phyloP scores from a whole-genome alignment of 2,113 vertebrate species.

The Hypocryptadius cinnamomeus region DNA sequence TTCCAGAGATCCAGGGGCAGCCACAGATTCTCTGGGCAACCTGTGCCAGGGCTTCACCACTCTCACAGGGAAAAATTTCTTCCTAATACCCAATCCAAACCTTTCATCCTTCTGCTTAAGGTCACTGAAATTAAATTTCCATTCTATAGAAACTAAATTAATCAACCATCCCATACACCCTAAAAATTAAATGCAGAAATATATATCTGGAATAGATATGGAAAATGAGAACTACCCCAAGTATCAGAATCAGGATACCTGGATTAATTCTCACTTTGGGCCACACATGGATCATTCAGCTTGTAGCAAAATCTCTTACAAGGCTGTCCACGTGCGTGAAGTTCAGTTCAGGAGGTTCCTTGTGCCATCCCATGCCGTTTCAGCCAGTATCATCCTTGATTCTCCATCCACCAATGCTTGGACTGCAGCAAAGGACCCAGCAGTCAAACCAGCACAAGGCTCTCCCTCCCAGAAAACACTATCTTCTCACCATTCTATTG shows the following conservation, averaged over 20 bases:
- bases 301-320: rapidly evolving
- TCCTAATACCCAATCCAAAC: not conserved
- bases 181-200: not conserved
- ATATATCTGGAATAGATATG: rapidly evolving
- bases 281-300: rapidly evolving
- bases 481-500: not conserved
- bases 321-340: rapidly evolving
- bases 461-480: not conserved
- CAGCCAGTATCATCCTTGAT: no score
- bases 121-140: not conserved
- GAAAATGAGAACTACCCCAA: not conserved
- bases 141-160: not conserved
- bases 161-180: not conserved
- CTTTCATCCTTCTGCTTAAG: not conserved
- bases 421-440: not conserved
- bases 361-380: not conserved
- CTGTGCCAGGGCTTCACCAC: not conserved
- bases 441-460: not conserved
- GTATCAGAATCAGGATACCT: not conserved
- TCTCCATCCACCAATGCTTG: not conserved
- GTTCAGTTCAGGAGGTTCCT: not conserved
- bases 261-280: not conserved
- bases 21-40: not conserved
- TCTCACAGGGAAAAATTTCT: not conserved
- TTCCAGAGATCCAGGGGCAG: not conserved